These are phyloP conservation scores for Emydocephalus ijimae DNA, from an alignment of 2,113 vertebrate species.

Conservation along the genomic window DNA sequence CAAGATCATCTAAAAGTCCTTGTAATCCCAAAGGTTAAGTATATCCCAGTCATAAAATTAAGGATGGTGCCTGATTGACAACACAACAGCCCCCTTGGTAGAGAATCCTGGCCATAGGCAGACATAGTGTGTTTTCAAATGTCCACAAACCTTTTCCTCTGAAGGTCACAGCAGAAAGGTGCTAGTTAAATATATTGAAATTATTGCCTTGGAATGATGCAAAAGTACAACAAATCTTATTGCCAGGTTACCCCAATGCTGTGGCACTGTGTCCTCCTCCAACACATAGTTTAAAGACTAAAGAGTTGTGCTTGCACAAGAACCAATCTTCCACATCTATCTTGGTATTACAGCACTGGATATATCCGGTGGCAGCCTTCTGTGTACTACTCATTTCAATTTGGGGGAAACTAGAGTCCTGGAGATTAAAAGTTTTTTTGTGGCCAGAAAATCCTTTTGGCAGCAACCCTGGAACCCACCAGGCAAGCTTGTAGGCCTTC, in stretches of 20 bases:
- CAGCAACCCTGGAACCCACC: background rate
- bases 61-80: background rate
- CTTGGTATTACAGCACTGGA: background rate
- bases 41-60: background rate
- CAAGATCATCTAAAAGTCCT: background rate
- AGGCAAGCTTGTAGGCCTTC: background rate
- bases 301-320: background rate
- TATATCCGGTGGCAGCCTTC: too few species aligned
- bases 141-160: background rate
- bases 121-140: background rate
- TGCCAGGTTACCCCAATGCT: background rate
- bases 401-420: background rate
- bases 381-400: background rate
- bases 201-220: background rate
- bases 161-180: background rate
- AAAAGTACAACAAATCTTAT: conserved; percentile 3
- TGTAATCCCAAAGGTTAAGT: background rate
- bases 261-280: background rate
- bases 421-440: background rate
- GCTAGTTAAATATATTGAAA: background rate
- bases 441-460: background rate
- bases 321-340: background rate
- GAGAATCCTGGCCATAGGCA: background rate
- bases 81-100: background rate
- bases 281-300: background rate